Evolutionary conservation across 2,797 vertebrate species (phyloP).

Genomic region (Enteromius treurensis): DNA sequence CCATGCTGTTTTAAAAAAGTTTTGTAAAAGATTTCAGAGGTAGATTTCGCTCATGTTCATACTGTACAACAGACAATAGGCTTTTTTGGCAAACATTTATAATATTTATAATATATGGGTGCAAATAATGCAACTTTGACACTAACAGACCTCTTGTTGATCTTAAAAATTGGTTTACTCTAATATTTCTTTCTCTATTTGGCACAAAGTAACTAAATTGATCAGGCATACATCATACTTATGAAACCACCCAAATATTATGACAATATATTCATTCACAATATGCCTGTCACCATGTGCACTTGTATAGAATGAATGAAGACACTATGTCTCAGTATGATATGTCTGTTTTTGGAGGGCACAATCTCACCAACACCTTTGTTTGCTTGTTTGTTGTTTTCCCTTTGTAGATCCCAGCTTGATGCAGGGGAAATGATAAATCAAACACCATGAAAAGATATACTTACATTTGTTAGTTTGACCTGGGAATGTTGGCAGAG

Average conservation of each 20-base stretch:
- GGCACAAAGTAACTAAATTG: conserved; percentile 1
- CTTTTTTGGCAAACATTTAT: too few species aligned
- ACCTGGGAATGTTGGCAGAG: conserved; percentile 21
- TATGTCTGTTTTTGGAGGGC: not conserved
- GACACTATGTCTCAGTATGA: not conserved
- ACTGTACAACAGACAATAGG: not conserved
- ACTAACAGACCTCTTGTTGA: not conserved
- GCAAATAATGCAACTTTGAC: not conserved
- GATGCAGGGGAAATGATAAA: conserved; percentile 37
- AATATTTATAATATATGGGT: not conserved
- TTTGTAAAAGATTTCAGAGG: not conserved
- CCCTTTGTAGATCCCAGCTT: conserved; percentile 22
- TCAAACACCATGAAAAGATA: conserved; percentile 20
- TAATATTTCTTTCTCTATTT: not conserved
- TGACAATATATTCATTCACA: not conserved
- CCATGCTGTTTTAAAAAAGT: too few species aligned
- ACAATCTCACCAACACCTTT: not conserved
- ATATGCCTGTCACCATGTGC: not conserved
- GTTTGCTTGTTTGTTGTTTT: not conserved
- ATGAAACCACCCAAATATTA: conserved; percentile 4
- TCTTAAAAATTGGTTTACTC: not conserved
- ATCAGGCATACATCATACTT: not conserved
- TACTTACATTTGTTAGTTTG: conserved; percentile 15
- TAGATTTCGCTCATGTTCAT: not conserved
- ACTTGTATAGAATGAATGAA: not conserved